Evolutionary conservation across 2,797 vertebrate genomes (phyloP), one percentile per base, ranked within the genome.

Genomic region (Galago senegalensis): DNA sequence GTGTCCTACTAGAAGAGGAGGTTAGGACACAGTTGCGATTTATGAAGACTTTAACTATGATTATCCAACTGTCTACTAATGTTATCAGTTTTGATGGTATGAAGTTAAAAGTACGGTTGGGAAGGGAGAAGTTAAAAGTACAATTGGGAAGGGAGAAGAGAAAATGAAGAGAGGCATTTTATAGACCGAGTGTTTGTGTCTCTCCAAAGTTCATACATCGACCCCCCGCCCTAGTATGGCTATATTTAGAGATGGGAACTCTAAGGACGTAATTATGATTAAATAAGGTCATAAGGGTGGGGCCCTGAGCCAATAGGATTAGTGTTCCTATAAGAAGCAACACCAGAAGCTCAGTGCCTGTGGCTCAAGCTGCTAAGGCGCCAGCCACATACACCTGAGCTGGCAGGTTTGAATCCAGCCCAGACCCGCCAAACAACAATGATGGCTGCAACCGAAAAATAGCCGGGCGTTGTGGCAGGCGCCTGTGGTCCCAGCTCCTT

Each of bases 171-270:
- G 37, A 53, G n/a, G 34, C 31, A 17, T 0, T 17, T 10, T 18
- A 17, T 0, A 5, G 63, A 12, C 34, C 23, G 17, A 10, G 9
- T 7, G 20, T 34, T 4, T 16, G 25, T 3, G 17, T 31, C 23
- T 40, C 63, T 56, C 10, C 63, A 31, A 5, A 16, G 25, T n/a
- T 34, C 21, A 0, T 16, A 34, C 0, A 1, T 18, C 3, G 37
- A 67, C 29, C 21, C 73, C 7, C 3, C 10, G 1, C 17, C 25
- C 21, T 43, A 5, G 7, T 1, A 11, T n/a, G 89, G 43, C 70
- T 16, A n/a, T 12, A 56, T 12, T 58, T 34, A 37, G 31, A 63
- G 53, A 46, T 10, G 25, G 23, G 49, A 20, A 27, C 61, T 46
- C 56, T 23, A 69, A 29, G 72, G 37, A 69, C 58, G 12, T 25